Evolutionary conservation across 2,797 vertebrate species (phyloP).

Genomic region (Hoplostethus atlanticus): DNA sequence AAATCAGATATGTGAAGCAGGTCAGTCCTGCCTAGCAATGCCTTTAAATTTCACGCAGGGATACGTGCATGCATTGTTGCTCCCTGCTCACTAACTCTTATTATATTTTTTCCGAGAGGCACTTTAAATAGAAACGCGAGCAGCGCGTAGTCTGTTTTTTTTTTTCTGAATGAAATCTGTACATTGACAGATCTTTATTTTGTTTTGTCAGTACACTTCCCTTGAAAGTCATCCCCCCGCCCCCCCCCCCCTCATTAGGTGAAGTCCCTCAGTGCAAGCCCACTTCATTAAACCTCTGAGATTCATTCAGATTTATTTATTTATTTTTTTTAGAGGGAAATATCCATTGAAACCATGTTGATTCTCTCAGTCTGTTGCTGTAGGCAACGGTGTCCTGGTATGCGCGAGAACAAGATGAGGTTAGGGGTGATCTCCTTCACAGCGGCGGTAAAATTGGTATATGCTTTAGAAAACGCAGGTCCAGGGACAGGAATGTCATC

Average conservation of each 20-base stretch:
- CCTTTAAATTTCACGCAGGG: no score
- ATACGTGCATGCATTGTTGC: no score
- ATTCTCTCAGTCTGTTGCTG: slow-evolving; percentile 55
- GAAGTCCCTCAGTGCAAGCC: slow-evolving; percentile 57
- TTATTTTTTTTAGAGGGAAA: slow-evolving; percentile 56
- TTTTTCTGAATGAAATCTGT: slow-evolving; percentile 44
- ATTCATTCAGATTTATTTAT: slow-evolving; percentile 60
- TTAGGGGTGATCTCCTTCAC: slow-evolving; percentile 48
- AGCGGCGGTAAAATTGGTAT: slow-evolving; percentile 23
- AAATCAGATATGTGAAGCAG: no score
- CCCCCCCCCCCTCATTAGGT: slow-evolving; percentile 63
- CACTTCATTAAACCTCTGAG: slow-evolving; percentile 66
- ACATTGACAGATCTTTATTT: slow-evolving; percentile 55
- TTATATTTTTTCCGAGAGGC: no score
- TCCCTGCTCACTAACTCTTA: no score
- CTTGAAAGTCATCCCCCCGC: slow-evolving; percentile 64
- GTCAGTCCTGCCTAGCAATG: no score
- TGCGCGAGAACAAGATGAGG: slow-evolving; percentile 49
- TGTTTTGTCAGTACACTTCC: slow-evolving; percentile 57
- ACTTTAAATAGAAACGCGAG: no score
- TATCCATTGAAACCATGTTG: slow-evolving; percentile 47
- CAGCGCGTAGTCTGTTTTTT: no score
- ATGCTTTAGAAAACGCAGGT: slow-evolving; percentile 40
- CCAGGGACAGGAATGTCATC: slow-evolving; percentile 32
- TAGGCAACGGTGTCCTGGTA: slow-evolving; percentile 30